These are phyloP conservation scores for Numenius phaeopus DNA, from an alignment of 2,797 vertebrate genomes.

Conservation along the genomic window DNA sequence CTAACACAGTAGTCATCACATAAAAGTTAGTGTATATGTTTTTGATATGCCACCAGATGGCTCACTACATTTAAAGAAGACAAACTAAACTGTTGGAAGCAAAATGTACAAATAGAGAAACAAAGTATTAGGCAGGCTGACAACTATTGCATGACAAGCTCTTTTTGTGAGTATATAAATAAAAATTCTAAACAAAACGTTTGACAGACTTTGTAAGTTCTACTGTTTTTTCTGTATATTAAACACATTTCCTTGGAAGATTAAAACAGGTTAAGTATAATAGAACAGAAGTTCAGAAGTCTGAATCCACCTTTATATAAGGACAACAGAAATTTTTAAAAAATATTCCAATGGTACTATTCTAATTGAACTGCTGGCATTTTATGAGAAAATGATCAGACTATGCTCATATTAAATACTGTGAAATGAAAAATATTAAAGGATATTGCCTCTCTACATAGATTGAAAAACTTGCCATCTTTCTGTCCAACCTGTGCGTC, in stretches of 20 bases:
- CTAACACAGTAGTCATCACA: background rate
- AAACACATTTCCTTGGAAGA: background rate
- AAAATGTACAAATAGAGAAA: background rate
- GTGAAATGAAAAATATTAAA: background rate
- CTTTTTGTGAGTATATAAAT: background rate
- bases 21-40: background rate
- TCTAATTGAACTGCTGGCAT: background rate
- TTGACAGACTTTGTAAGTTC: background rate
- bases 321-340: no score
- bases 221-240: background rate
- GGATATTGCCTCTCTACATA: background rate
- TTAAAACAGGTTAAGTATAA: background rate
- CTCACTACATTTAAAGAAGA: background rate
- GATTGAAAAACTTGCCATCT: background rate
- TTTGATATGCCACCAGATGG: constrained; percentile 40
- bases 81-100: background rate
- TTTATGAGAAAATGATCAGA: background rate
- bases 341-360: background rate
- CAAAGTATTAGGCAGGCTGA: background rate
- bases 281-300: background rate
- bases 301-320: background rate
- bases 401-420: background rate
- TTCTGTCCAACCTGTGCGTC: background rate
- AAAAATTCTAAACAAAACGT: background rate
- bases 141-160: background rate